Percentiles rank a stretch among this genome's conserved stretches.
Evolutionary conservation across 2,797 vertebrate genomes (phyloP).

Genomic region (Propithecus deckenii): DNA sequence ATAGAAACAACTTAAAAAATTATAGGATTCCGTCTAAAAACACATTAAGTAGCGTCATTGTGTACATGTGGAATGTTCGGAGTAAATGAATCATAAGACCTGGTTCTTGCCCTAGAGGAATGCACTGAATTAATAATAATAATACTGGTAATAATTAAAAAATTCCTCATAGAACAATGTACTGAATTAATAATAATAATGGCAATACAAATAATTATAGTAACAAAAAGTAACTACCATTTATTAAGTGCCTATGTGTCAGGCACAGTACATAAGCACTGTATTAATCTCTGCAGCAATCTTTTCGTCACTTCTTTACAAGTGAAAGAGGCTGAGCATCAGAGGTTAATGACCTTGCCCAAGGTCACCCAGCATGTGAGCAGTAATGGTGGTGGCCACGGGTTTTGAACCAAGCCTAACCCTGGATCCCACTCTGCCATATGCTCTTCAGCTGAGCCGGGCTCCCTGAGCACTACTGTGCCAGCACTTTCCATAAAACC

Average conservation of each 20-base stretch:
- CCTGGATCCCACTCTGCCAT: neutral
- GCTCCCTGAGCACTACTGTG: neutral
- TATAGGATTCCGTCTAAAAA: neutral
- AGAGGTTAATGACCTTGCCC: neutral
- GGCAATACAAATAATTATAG: neutral
- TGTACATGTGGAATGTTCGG: neutral
- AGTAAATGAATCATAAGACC: neutral
- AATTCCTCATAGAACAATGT: neutral
- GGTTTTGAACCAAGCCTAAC: neutral
- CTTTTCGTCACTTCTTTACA: no score
- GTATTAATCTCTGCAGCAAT: no score
- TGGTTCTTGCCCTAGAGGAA: neutral
- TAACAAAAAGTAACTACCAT: neutral
- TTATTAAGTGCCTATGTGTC: neutral
- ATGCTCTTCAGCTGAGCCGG: neutral
- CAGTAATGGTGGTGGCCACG: rapidly evolving
- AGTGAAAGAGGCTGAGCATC: neutral
- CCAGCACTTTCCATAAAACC: neutral
- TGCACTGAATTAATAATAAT: neutral
- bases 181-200: neutral
- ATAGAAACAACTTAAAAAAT: neutral
- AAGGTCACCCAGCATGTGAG: neutral
- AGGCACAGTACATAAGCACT: neutral
- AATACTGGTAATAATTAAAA: neutral
- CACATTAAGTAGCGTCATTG: neutral